These are phyloP conservation scores for Emys orbicularis DNA, from an alignment of 2,797 vertebrate species.

Conservation along the genomic window DNA sequence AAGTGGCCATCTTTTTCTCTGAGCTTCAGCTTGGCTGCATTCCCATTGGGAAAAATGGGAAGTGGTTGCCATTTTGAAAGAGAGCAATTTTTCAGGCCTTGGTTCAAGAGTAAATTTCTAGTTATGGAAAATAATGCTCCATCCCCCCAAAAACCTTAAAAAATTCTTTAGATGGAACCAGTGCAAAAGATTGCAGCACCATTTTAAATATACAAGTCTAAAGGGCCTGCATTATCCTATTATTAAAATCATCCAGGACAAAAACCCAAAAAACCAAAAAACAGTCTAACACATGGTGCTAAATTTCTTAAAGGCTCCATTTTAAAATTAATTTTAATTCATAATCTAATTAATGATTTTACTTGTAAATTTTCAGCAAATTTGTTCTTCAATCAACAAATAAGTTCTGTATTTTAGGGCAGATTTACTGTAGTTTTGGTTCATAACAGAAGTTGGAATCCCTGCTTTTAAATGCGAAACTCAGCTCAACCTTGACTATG, in stretches of 20 bases:
- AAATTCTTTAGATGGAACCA: neutral
- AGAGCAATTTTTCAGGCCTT: neutral
- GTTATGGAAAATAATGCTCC: neutral
- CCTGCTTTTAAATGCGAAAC: fast-evolving
- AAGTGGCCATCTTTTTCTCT: neutral
- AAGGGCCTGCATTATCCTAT: conserved; percentile 18
- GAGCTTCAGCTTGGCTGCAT: neutral
- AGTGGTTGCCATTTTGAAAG: neutral
- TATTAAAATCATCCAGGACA: neutral
- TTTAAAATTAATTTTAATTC: neutral
- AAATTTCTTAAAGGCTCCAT: neutral
- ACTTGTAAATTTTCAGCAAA: neutral
- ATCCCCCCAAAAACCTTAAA: neutral
- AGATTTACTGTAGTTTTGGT: neutral
- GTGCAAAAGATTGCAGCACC: neutral
- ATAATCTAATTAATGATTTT: conserved; percentile 32
- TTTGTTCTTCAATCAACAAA: neutral
- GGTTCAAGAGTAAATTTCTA: neutral
- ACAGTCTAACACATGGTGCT: conserved; percentile 6
- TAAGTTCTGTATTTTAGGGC: conserved; percentile 15
- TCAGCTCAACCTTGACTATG: neutral
- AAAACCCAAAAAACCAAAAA: neutral
- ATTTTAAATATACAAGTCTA: neutral
- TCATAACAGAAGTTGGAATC: conserved; percentile 29
- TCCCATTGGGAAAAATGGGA: neutral